Percentiles rank a stretch among this genome's conserved stretches.
Evolutionary conservation across 2,113 vertebrate species (phyloP).

Genomic region (Phyllostomus hastatus): DNA sequence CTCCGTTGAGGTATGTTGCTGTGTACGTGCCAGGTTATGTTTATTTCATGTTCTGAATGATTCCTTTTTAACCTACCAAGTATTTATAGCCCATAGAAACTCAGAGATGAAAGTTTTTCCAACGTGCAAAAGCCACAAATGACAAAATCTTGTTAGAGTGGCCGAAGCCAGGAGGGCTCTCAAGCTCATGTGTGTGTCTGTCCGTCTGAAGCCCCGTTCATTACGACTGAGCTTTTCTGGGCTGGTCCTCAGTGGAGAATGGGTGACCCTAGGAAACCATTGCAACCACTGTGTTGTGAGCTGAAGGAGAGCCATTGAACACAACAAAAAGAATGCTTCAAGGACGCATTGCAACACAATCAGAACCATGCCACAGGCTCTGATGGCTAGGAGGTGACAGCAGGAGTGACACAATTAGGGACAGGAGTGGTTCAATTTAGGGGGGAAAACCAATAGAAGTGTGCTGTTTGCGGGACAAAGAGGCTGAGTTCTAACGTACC

Average conservation of each 20-base stretch:
- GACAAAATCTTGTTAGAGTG: constrained; percentile 78
- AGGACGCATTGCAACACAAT: constrained; percentile 74
- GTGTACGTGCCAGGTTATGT: constrained; percentile 69
- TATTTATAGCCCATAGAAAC: constrained; percentile 77
- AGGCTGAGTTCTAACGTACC: constrained; percentile 73
- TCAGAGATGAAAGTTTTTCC: constrained; percentile 74
- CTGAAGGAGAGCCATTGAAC: constrained; percentile 78
- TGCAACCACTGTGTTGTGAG: constrained; percentile 74
- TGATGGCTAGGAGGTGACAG: constrained; percentile 77
- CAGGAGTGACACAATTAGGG: constrained; percentile 77
- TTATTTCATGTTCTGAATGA: constrained; percentile 78
- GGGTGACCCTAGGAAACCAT: constrained; percentile 65
- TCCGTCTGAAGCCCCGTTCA: constrained; percentile 75
- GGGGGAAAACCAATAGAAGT: constrained; percentile 74
- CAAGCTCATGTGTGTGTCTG: constrained; percentile 27
- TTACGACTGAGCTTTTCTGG: constrained; percentile 75
- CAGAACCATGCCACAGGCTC: constrained; percentile 74
- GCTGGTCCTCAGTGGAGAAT: constrained; percentile 76
- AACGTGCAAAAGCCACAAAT: constrained; percentile 75
- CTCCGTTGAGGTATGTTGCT: constrained; percentile 67
- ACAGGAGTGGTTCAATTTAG: constrained; percentile 77
- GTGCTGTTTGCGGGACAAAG: constrained; percentile 71
- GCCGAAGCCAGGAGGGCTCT: constrained; percentile 73
- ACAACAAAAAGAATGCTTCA: constrained; percentile 78
- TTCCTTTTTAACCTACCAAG: constrained; percentile 76